Evolutionary conservation across 2,113 vertebrate genomes (phyloP).

Genomic region (Brienomyrus longianalis): DNA sequence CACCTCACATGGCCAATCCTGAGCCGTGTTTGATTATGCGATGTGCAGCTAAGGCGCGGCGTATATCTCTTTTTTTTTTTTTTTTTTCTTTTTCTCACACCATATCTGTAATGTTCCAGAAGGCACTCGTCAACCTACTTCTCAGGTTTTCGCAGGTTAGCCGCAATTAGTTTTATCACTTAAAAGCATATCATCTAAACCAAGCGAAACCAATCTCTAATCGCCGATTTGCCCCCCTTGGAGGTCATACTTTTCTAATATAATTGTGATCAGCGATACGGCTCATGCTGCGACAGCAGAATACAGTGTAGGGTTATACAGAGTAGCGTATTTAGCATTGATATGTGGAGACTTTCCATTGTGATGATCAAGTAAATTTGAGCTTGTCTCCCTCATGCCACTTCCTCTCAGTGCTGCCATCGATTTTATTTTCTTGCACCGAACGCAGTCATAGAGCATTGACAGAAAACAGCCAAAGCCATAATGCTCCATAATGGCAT

Average conservation of each 20-base stretch:
- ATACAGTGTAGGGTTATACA: neutral
- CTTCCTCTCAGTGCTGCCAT: neutral
- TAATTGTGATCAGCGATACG: neutral
- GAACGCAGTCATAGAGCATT: neutral
- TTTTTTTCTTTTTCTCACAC: neutral
- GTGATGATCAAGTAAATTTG: slow-evolving; percentile 6
- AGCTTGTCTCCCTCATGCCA: neutral
- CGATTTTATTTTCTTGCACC: neutral
- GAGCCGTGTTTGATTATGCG: neutral
- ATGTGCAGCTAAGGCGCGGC: neutral
- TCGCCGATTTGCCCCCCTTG: neutral
- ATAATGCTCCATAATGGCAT: neutral
- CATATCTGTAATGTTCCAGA: neutral
- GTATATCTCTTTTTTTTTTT: neutral
- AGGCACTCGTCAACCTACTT: neutral
- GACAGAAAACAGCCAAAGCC: neutral
- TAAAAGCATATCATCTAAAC: neutral
- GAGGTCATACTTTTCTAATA: neutral
- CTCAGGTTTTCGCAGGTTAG: neutral
- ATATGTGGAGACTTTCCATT: neutral
- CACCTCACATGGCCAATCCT: neutral
- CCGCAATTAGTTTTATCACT: neutral
- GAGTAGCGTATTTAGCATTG: neutral
- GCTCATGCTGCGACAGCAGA: neutral
- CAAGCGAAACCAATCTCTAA: neutral